Evolutionary conservation across 1,140 invertebrate genomes (phyloP).

Genomic region (Delia radicum): DNA sequence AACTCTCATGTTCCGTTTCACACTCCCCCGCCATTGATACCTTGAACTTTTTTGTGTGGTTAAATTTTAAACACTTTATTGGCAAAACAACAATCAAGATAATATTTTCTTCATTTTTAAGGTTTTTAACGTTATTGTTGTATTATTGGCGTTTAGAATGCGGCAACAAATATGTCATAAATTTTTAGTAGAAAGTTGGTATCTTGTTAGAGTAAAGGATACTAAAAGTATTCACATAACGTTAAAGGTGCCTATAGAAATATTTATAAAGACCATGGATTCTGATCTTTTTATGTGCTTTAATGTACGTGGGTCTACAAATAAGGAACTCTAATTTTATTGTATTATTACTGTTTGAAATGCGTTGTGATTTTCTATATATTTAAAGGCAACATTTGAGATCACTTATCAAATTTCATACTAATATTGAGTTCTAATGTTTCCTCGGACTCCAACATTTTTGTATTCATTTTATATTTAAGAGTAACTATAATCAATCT

Average conservation of each 20-base stretch:
- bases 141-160: background rate
- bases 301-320: background rate
- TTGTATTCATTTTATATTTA: too few species aligned
- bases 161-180: background rate
- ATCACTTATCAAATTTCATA: too few species aligned
- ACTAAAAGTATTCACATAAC: background rate
- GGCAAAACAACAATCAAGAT: conserved; percentile 16
- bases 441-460: too few species aligned
- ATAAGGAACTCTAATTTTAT: too few species aligned
- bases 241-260: too few species aligned
- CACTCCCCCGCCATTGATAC: background rate
- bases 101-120: background rate
- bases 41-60: background rate
- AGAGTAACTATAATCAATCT: too few species aligned
- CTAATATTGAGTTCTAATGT: too few species aligned
- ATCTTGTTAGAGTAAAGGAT: background rate
- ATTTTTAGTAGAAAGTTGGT: background rate
- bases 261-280: too few species aligned
- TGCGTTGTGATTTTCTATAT: too few species aligned
- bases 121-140: background rate
- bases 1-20: background rate
- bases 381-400: too few species aligned
- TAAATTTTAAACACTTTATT: background rate
- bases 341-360: too few species aligned
- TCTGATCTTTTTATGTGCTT: background rate